Percentiles rank a stretch among this genome's conserved stretches.
phyloP scores from a whole-genome alignment of 2,113 vertebrate genomes.

The Calcarius ornatus region DNA sequence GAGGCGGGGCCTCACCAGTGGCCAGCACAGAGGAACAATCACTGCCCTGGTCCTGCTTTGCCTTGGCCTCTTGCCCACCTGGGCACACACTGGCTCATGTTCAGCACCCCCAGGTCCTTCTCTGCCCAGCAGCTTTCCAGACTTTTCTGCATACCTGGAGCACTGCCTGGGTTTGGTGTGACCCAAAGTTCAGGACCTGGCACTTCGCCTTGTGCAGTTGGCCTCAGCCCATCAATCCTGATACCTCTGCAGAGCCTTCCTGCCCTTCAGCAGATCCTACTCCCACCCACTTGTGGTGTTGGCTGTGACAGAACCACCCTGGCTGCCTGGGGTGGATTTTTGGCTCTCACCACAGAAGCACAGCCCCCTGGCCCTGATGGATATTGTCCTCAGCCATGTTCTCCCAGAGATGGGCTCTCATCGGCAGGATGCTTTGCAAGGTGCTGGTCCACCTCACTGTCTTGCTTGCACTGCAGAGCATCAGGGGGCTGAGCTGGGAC shows the following conservation, averaged over 20 bases:
- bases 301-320: background rate
- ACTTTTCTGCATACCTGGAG: background rate
- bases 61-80: background rate
- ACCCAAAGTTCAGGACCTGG: background rate
- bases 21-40: background rate
- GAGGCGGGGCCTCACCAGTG: background rate
- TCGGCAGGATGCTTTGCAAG: background rate
- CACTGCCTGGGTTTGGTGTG: background rate
- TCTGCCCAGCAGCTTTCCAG: background rate
- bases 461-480: rapidly evolving
- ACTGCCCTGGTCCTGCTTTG: background rate
- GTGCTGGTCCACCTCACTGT: background rate
- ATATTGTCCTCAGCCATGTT: background rate
- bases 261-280: background rate
- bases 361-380: background rate
- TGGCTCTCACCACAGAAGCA: background rate
- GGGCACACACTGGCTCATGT: background rate
- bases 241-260: background rate
- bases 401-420: background rate
- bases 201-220: background rate
- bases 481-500: rapidly evolving
- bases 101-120: background rate
- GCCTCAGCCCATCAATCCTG: background rate
- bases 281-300: no score
- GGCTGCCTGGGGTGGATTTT: background rate